Conservation (phyloP, 53 echinoderm and acorn worm species). For the Temnopleurus reevesii region DNA sequence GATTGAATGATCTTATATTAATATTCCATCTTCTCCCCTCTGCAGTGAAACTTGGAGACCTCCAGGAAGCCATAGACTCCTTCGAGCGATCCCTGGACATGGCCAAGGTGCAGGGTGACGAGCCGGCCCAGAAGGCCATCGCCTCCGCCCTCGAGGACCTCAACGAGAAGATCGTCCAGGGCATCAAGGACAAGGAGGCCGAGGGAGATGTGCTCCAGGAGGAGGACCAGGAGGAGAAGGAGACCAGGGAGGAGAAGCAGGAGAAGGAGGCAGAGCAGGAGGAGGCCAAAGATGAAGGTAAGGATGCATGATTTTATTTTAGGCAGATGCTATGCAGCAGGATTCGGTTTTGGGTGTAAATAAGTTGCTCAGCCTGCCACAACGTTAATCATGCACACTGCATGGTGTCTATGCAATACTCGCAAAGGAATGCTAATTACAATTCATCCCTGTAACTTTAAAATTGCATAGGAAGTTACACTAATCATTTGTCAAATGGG, state of each 20-base stretch:
- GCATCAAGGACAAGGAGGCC: constrained; percentile 83
- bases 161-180: constrained; percentile 97
- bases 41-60: constrained; percentile 94
- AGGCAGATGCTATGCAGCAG: too few relatives aligned
- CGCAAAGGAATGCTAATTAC: too few relatives aligned
- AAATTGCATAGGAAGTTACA: too few relatives aligned
- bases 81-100: constrained; percentile 98
- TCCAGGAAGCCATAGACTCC: constrained; percentile 96
- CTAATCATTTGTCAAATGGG: too few relatives aligned
- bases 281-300: constrained; percentile 50
- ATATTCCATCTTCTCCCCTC: background rate
- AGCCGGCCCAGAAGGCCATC: constrained; percentile 93
- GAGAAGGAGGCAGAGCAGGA: constrained; percentile 60
- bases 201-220: constrained; percentile 68
- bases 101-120: constrained; percentile 95
- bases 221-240: constrained; percentile 38
- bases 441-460: too few relatives aligned
- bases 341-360: too few relatives aligned
- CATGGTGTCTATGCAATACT: too few relatives aligned
- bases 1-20: too few relatives aligned
- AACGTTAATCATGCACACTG: too few relatives aligned
- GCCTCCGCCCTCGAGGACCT: constrained; percentile 94
- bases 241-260: constrained; percentile 48
- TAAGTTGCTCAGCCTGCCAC: too few relatives aligned
- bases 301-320: too few relatives aligned